Evolutionary conservation across 2,888 invertebrate genomes (phyloP), one percentile per base, ranked within the genome.

Genomic region (Hypsopygia costalis): DNA sequence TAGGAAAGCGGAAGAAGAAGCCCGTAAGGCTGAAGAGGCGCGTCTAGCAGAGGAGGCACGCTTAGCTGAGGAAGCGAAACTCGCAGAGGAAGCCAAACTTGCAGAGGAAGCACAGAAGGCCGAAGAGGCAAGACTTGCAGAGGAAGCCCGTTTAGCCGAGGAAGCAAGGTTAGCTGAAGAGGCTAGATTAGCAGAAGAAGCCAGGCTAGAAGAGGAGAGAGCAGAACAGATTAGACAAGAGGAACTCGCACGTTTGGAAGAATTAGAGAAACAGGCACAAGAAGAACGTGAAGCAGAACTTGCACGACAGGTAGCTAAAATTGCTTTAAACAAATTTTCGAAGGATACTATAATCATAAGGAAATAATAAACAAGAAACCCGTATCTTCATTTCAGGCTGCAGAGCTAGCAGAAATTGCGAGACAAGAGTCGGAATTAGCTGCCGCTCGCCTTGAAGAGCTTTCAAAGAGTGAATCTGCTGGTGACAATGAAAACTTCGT

Each of bases 261-360:
- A 92, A 62, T 75, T 92, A 30, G 91, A 91, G 41, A 89, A 86
- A 55, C 90, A 91, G 57, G 92, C 91, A 0, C 90, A 91, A 61
- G 92, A 92, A 60, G 92, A 92, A 58, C 89, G 90, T 12, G 93
- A 93, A 76, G 91, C 82, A 5, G 93, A 93, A 63, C 87, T 93
- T 50, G 93, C 92, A 36, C 85, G 93, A 59, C 93, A 93, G 81
- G 89, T 89, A 59, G 33, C 3, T 40, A 10, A 10, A 21, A n/a
- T n/a, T n/a, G n/a, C n/a, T n/a, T n/a, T 6, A 34, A n/a, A 9
- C 34, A 16, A 29, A 3, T 9, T 1, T 8, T n/a, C 1, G 4
- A 12, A 31, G 4, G 7, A 1, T 16, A 10, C 29, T 30, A 21
- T 6, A 21, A 45, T 27, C 8, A 16, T 9, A 30, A 9, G 11